These are phyloP conservation scores for Lysandra coridon DNA, from an alignment of 2,888 invertebrate species.

Conservation along the genomic window DNA sequence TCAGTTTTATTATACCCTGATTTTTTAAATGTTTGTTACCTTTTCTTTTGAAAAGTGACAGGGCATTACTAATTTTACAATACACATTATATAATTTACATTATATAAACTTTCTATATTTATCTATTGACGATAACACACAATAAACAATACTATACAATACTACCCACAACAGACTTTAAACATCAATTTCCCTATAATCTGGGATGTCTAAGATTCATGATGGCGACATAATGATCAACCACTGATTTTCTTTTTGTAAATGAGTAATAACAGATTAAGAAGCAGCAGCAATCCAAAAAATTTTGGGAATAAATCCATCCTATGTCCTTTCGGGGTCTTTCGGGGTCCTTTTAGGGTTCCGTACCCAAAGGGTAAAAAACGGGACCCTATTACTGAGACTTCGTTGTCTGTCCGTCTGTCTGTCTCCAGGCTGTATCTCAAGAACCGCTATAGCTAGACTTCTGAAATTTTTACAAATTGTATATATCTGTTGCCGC, in stretches of 20 bases:
- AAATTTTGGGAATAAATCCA: too few species aligned
- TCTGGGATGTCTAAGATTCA: neutral
- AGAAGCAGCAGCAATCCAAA: too few species aligned
- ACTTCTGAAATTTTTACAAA: too few species aligned
- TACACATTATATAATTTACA: neutral
- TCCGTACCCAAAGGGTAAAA: too few species aligned
- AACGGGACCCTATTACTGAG: too few species aligned
- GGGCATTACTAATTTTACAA: neutral
- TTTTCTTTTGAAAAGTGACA: neutral
- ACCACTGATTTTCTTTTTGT: neutral
- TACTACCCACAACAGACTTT: neutral
- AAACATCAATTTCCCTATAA: neutral
- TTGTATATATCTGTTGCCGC: too few species aligned
- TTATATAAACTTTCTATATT: neutral
- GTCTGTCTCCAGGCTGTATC: too few species aligned
- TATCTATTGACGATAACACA: neutral
- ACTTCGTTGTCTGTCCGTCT: too few species aligned
- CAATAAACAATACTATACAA: neutral
- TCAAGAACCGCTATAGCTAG: too few species aligned
- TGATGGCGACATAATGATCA: neutral
- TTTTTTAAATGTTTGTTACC: neutral
- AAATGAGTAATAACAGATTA: too few species aligned
- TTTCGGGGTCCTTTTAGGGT: too few species aligned
- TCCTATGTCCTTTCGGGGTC: too few species aligned
- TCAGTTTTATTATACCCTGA: neutral